These are phyloP conservation scores for Scatophagus argus DNA, from an alignment of 2,113 vertebrate species.

Conservation along the genomic window DNA sequence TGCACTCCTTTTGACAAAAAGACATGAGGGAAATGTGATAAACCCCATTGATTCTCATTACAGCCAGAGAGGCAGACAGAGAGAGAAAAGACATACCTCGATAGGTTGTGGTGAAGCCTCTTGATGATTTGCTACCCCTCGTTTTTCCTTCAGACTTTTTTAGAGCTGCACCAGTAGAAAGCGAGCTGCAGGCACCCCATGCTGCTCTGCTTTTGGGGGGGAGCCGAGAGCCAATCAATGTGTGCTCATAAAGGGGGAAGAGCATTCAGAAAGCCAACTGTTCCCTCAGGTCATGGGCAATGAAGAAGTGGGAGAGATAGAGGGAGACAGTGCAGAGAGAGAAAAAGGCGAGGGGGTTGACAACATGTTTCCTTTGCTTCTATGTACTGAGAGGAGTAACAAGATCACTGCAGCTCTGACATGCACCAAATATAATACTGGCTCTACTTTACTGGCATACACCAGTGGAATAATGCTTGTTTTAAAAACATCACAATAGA, in stretches of 20 bases:
- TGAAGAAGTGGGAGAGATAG: constrained; percentile 69
- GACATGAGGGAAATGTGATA: constrained; percentile 76
- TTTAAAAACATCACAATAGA: background rate
- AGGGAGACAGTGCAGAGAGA: constrained; percentile 57
- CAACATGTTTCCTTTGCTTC: constrained; percentile 75
- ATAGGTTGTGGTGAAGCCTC: constrained; percentile 72
- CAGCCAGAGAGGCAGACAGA: constrained; percentile 44
- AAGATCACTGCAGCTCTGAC: constrained; percentile 59
- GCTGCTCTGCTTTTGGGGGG: constrained; percentile 78
- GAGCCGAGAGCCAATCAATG: constrained; percentile 79
- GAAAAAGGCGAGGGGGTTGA: constrained; percentile 61
- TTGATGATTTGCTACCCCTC: constrained; percentile 66
- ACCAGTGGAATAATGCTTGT: background rate
- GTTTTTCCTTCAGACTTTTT: constrained; percentile 49
- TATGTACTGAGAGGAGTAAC: constrained; percentile 60
- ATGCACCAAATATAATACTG: constrained; percentile 20
- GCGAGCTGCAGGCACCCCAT: constrained; percentile 76
- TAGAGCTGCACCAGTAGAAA: constrained; percentile 71
- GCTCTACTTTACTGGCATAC: constrained; percentile 2
- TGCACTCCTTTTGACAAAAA: constrained; percentile 70
- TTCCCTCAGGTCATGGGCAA: constrained; percentile 79
- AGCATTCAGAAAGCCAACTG: constrained; percentile 82
- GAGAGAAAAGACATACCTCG: constrained; percentile 58
- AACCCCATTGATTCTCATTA: constrained; percentile 80
- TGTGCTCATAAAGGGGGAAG: constrained; percentile 79